A percentile compares a stretch with the other conserved stretches of the same genome.
Evolutionary conservation across 2,797 vertebrate genomes (phyloP).

Genomic region (Smutsia gigantea): DNA sequence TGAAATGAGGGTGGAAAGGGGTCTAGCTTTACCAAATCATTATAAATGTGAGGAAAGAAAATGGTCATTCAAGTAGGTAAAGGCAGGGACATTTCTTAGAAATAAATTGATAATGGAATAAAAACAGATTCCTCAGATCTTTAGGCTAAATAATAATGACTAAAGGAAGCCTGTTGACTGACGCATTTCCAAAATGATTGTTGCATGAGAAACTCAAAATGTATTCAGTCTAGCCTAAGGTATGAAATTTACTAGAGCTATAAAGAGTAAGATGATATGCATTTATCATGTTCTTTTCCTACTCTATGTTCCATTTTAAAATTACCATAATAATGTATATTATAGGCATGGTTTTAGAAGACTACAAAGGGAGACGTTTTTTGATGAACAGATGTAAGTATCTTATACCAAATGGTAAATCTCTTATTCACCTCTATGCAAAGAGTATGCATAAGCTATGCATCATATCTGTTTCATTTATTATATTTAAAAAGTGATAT

Average conservation of each 20-base stretch:
- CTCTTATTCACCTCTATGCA: constrained; percentile 78
- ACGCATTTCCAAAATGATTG: constrained; percentile 85
- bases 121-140: constrained; percentile 83
- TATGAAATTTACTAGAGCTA: constrained; percentile 87
- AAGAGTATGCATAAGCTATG: constrained; percentile 75
- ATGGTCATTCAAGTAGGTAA: constrained; percentile 78
- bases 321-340: constrained; percentile 85
- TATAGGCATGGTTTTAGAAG: constrained; percentile 81
- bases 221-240: constrained; percentile 86
- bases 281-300: constrained; percentile 86
- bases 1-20: constrained; percentile 58
- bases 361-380: constrained; percentile 81
- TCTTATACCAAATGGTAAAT: constrained; percentile 82
- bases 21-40: constrained; percentile 74
- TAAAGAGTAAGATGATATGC: constrained; percentile 84
- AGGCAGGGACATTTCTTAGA: constrained; percentile 79
- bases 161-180: constrained; percentile 86
- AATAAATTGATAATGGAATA: constrained; percentile 85
- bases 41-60: constrained; percentile 80
- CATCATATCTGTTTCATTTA: constrained; percentile 73
- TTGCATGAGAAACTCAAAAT: constrained; percentile 84
- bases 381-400: constrained; percentile 85
- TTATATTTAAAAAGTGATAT: constrained; percentile 74
- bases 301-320: constrained; percentile 84
- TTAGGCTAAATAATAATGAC: constrained; percentile 86